Evolutionary conservation across 2,888 invertebrate genomes (phyloP).

Genomic region (Dicyrtoma fusca): DNA sequence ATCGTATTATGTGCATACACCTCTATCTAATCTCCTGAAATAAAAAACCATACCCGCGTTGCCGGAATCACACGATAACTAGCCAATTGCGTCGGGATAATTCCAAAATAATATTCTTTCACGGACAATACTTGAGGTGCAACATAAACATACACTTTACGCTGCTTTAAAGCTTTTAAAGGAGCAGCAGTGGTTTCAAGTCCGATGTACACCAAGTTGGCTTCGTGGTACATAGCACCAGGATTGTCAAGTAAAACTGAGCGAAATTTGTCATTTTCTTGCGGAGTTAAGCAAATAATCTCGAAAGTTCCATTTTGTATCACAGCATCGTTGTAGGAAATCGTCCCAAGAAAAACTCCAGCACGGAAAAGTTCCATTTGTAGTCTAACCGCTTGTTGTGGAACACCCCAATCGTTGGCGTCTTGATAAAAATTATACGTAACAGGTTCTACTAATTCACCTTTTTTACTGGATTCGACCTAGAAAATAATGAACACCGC

Average conservation of each 20-base stretch:
- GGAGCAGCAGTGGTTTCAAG: not conserved
- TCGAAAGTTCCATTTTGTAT: slow-evolving; percentile 55
- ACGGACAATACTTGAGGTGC: slow-evolving; percentile 47
- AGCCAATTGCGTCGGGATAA: slow-evolving; percentile 50
- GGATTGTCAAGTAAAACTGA: slow-evolving; percentile 45
- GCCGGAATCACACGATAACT: slow-evolving; percentile 52
- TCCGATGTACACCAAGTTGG: slow-evolving; percentile 37
- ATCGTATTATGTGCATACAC: not conserved
- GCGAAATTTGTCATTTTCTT: slow-evolving; percentile 47
- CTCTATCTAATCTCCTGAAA: too few species aligned
- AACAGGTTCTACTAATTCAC: slow-evolving; percentile 42
- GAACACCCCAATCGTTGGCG: slow-evolving; percentile 36
- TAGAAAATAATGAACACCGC: too few species aligned
- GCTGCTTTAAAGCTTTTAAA: slow-evolving; percentile 37
- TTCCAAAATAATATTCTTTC: slow-evolving; percentile 51
- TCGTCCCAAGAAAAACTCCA: slow-evolving; percentile 48
- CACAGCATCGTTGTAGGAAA: slow-evolving; percentile 44
- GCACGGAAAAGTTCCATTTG: slow-evolving; percentile 50
- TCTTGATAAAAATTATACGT: slow-evolving; percentile 49
- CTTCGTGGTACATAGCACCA: slow-evolving; percentile 50
- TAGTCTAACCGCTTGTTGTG: slow-evolving; percentile 41
- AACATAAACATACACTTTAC: slow-evolving; percentile 52
- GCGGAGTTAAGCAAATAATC: slow-evolving; percentile 48
- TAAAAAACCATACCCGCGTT: slow-evolving; percentile 45
- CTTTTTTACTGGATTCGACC: slow-evolving; percentile 39